Percentiles rank a stretch among this genome's conserved stretches.
These are phyloP conservation scores for Corythoichthys haematopterus DNA, from an alignment of 2,113 vertebrate species.

Conservation along the genomic window DNA sequence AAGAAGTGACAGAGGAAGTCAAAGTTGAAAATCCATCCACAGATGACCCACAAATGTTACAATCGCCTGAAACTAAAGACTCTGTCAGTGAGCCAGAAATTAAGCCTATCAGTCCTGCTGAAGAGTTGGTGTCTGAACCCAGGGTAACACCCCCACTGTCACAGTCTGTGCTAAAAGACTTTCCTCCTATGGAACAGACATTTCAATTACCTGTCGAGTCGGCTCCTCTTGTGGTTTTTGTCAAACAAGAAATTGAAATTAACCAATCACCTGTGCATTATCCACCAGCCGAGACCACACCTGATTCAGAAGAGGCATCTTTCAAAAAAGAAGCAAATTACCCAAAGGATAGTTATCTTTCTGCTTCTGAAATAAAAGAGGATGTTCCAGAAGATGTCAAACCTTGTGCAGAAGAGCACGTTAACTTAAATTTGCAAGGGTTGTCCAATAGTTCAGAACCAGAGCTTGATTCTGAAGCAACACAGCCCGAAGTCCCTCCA, in stretches of 20 bases:
- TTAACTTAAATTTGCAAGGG: slow-evolving; percentile 45
- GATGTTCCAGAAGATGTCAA: slow-evolving; percentile 54
- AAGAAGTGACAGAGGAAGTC: slow-evolving; percentile 66
- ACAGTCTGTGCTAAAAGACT: slow-evolving; percentile 38
- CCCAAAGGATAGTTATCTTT: slow-evolving; percentile 22
- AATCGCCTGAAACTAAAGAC: slow-evolving; percentile 50
- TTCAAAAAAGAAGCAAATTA: slow-evolving; percentile 17
- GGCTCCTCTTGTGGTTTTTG: slow-evolving; percentile 9
- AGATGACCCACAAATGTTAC: slow-evolving; percentile 69
- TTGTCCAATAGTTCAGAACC: slow-evolving; percentile 65
- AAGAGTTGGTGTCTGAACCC: slow-evolving; percentile 55
- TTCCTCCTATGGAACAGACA: slow-evolving; percentile 43
- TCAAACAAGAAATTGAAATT: slow-evolving; percentile 67
- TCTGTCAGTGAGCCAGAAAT: slow-evolving; percentile 42
- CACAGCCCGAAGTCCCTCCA: slow-evolving; percentile 45
- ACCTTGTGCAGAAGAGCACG: slow-evolving; percentile 49
- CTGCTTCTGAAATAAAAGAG: slow-evolving; percentile 49
- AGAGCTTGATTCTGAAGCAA: slow-evolving; percentile 61
- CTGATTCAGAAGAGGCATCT: slow-evolving; percentile 34
- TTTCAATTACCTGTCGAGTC: slow-evolving; percentile 25
- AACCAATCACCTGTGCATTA: slow-evolving; percentile 40
- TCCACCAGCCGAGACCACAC: slow-evolving; percentile 50
- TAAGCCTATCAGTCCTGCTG: slow-evolving; percentile 65
- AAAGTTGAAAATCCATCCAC: slow-evolving; percentile 70
- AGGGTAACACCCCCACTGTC: slow-evolving; percentile 38